These are phyloP conservation scores for Coranthus polyacanthus DNA, from an alignment of 2,797 vertebrate species.

Conservation along the genomic window DNA sequence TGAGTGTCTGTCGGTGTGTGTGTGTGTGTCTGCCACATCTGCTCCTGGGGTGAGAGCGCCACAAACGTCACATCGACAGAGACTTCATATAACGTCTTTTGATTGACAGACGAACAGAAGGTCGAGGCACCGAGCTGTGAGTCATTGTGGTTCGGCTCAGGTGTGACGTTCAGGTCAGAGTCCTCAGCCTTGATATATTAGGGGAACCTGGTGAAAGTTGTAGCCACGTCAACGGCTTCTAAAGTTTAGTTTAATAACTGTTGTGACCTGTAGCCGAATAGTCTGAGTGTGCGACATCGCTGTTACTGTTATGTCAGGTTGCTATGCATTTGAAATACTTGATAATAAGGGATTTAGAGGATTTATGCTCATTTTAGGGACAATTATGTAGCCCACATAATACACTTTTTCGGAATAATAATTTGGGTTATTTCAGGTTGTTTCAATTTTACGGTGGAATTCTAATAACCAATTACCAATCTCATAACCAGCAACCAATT, in stretches of 20 bases:
- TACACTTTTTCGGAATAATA: too few species aligned
- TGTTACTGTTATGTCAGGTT: background rate
- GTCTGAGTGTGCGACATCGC: constrained; percentile 1
- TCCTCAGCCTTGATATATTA: constrained; percentile 29
- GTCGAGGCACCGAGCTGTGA: constrained; percentile 38
- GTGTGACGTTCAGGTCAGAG: constrained; percentile 58
- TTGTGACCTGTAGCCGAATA: constrained; percentile 2
- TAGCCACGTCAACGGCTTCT: constrained; percentile 23
- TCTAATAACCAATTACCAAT: too few species aligned
- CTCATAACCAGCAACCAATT: too few species aligned
- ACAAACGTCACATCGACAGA: constrained; percentile 44
- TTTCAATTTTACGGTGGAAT: too few species aligned
- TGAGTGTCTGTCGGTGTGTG: constrained; percentile 10
- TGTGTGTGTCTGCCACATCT: constrained; percentile 58
- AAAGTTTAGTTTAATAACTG: constrained; percentile 49
- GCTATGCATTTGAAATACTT: background rate
- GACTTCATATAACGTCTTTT: constrained; percentile 37
- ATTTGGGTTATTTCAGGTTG: too few species aligned
- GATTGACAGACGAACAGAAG: constrained; percentile 63
- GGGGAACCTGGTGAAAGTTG: constrained; percentile 53
- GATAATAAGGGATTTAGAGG: background rate
- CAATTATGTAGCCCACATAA: too few species aligned
- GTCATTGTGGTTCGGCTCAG: constrained; percentile 57
- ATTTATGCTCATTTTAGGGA: too few species aligned
- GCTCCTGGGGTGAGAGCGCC: constrained; percentile 46